These are phyloP conservation scores for Morpho deidamia DNA, from an alignment of 2,888 invertebrate genomes.

Conservation along the genomic window DNA sequence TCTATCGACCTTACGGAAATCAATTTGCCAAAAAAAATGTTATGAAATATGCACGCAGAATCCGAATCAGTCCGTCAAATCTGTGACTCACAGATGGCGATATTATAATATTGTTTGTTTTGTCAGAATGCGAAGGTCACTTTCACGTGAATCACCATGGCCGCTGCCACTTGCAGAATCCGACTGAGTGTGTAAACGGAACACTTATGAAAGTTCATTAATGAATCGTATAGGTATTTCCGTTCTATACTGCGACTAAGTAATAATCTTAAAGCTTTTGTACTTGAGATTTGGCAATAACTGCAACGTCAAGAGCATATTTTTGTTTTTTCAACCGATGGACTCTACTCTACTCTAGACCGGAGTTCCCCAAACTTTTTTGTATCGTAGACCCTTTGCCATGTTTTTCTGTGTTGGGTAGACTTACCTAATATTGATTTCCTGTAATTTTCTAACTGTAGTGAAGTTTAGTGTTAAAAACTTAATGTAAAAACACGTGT, in stretches of 20 bases:
- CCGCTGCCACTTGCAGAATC: background rate
- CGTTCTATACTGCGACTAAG: background rate
- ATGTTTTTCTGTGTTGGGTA: too few relatives aligned
- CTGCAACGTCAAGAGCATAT: too few relatives aligned
- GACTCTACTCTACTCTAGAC: too few relatives aligned
- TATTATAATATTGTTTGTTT: constrained; percentile 25
- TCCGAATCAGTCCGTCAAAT: constrained; percentile 3
- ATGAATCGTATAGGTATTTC: background rate
- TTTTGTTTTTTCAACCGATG: too few relatives aligned
- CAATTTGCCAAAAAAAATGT: constrained; percentile 10
- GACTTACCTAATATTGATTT: too few relatives aligned
- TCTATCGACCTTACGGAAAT: background rate
- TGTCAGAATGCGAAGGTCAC: constrained; percentile 49
- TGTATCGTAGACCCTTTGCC: too few relatives aligned
- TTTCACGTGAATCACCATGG: constrained; percentile 53
- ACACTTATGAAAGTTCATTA: constrained; percentile 13
- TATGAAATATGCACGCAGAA: constrained; percentile 11
- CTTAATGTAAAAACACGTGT: too few relatives aligned
- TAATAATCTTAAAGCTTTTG: too few relatives aligned
- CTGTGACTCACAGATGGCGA: constrained; percentile 26
- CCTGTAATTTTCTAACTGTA: too few relatives aligned
- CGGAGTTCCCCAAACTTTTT: too few relatives aligned
- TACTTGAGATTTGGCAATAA: too few relatives aligned
- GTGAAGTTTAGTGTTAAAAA: too few relatives aligned
- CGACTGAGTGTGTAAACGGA: constrained; percentile 11